Base-by-base conservation (phyloP, 2,797 vertebrate genomes). In the Muraenolepis orangiensis region DNA sequence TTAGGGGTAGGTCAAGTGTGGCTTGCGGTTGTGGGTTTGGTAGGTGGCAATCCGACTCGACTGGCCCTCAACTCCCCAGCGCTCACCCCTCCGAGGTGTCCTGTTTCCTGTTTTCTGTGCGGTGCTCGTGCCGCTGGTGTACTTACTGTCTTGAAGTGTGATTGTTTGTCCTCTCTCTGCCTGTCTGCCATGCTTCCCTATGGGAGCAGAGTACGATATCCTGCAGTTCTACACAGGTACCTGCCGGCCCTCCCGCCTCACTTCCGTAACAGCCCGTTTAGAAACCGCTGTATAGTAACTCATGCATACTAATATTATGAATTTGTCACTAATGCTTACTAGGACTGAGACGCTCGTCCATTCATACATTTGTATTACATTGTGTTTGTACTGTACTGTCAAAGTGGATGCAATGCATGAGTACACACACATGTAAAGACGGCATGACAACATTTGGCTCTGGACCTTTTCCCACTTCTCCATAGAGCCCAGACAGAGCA, bases 201-300 rank as follows among this genome's bases (percentile, higher is more conserved):
- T 87, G 88, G 88, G 85, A 87, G 84, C 88, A 92, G 92, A 91
- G 80, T 92, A 83, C 87, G 91, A 93, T 71, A 86, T 76, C 77
- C 84, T 91, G 26, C 87, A 91, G 78, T 89, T 89, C 88, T 86
- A 81, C 76, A 86, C 84, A 93, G 92, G 92, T 93, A 93, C 84
- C 73, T n/a, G 40, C 10, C 51, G 66, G 64, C 29, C 28, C 10
- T 26, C 61, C 23, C 0, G 5, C 66, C 57, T 26, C n/a, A 5
- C n/a, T 6, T 28, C 57, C 57, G 2, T 13, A 26, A 1, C 2
- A 23, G 11, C 57, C 51, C 51, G 23, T 57, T 26, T 6, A n/a
- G 23, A 64, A 64, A 64, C 57, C 23, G 13, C 26, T 23, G 51
- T 57, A 2, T 34, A 34, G 36, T 38, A 38, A 1, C 6, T 38